Evolutionary conservation across 2,113 vertebrate genomes (phyloP).

Genomic region (Aplodontia rufa): DNA sequence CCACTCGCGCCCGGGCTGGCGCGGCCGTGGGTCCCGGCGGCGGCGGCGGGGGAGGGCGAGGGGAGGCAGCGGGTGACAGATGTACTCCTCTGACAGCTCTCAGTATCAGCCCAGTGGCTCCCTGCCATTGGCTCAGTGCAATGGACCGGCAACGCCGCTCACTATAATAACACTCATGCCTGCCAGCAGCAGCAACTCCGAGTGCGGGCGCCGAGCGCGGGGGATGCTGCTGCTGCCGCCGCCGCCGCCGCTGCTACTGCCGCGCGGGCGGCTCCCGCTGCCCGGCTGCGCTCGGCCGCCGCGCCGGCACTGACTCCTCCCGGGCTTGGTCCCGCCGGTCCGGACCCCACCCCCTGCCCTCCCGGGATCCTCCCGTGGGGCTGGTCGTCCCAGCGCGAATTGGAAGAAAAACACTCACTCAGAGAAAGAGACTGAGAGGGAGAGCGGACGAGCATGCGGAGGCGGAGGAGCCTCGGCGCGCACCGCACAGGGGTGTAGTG

Average conservation of each 20-base stretch:
- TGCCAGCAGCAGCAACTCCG: conserved; percentile 78
- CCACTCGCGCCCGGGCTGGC: conserved; percentile 12
- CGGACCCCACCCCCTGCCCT: not conserved
- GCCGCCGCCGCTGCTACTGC: conserved; percentile 25
- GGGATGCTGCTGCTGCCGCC: conserved; percentile 75
- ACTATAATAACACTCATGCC: conserved; percentile 86
- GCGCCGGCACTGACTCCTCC: not conserved
- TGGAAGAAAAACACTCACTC: not conserved
- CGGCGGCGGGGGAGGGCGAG: conserved; percentile 54
- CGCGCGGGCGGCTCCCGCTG: conserved; percentile 49
- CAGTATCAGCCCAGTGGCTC: conserved; percentile 86
- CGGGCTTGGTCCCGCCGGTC: not conserved
- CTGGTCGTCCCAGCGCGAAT: not conserved
- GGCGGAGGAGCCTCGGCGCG: conserved; percentile 24
- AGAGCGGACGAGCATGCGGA: conserved; percentile 34
- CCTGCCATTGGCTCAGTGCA: conserved; percentile 89
- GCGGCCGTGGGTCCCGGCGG: conserved; percentile 48
- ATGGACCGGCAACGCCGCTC: conserved; percentile 86
- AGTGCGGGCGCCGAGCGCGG: conserved; percentile 65
- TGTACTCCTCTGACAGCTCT: conserved; percentile 86
- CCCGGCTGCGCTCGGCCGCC: not conserved
- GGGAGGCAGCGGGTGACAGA: conserved; percentile 86
- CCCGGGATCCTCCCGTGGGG: not conserved
- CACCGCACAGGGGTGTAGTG: not conserved
- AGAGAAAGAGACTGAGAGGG: not conserved